Evolutionary conservation across 2,797 vertebrate genomes (phyloP).

Genomic region (Dipus sagitta): DNA sequence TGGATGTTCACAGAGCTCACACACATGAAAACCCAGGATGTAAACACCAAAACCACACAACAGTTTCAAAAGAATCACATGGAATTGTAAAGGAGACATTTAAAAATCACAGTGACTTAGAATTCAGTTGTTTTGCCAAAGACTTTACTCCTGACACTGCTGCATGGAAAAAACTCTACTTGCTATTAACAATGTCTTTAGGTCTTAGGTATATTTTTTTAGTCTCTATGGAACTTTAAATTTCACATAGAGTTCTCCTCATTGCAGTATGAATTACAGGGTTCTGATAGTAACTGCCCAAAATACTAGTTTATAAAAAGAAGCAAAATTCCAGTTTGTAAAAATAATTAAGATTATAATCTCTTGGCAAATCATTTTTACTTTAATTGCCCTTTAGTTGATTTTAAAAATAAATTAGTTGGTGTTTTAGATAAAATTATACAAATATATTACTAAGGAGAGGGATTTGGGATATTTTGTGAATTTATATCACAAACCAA

Average conservation of each 20-base stretch:
- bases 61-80: not conserved
- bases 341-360: not conserved
- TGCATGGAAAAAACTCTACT: not conserved
- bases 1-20: conserved; percentile 5
- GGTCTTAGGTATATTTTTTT: conserved; percentile 44
- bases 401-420: not conserved
- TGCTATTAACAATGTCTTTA: conserved; percentile 13
- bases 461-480: not conserved
- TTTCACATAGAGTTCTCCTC: not conserved
- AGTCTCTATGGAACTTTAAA: conserved; percentile 30
- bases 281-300: conserved; percentile 33
- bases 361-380: conserved; percentile 34
- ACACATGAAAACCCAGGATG: conserved; percentile 3
- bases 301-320: conserved; percentile 30
- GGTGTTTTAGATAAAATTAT: not conserved
- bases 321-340: not conserved
- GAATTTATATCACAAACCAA: conserved; percentile 30
- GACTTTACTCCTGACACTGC: conserved; percentile 31
- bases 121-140: conserved; percentile 29
- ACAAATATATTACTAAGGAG: conserved; percentile 13
- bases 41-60: not conserved
- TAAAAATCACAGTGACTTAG: conserved; percentile 27
- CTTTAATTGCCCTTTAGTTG: conserved; percentile 25
- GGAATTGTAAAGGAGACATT: conserved; percentile 31
- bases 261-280: not conserved